A percentile compares a stretch with the other conserved stretches of the same genome.
These are phyloP conservation scores for Amphimallon solstitiale DNA, from an alignment of 2,888 invertebrate species.

Conservation along the genomic window DNA sequence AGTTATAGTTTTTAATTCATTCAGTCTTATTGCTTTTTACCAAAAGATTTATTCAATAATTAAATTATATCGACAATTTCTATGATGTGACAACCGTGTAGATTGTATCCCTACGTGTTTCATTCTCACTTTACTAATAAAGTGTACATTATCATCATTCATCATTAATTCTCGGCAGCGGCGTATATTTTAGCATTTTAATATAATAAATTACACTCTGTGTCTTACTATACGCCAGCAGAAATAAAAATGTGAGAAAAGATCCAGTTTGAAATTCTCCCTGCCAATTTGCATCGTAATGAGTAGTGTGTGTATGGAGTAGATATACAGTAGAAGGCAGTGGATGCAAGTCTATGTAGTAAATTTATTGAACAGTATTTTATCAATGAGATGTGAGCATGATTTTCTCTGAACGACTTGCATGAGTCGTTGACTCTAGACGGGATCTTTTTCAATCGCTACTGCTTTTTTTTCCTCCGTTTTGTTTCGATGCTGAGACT, in stretches of 20 bases:
- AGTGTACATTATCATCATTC: conserved; percentile 9
- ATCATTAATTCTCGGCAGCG: conserved; percentile 18
- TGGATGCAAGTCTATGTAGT: conserved; percentile 10
- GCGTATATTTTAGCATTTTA: conserved; percentile 22
- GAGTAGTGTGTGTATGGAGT: conserved; percentile 15
- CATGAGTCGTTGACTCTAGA: conserved; percentile 15
- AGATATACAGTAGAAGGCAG: conserved; percentile 7
- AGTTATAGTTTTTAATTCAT: no score
- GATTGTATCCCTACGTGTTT: no score
- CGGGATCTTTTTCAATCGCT: conserved; percentile 17
- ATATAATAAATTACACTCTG: conserved; percentile 26
- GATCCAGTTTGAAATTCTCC: conserved; percentile 23
- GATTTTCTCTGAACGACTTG: conserved; percentile 31
- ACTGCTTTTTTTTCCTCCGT: background rate
- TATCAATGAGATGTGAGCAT: conserved; percentile 34
- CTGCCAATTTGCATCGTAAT: conserved; percentile 32
- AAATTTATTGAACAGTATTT: conserved; percentile 37
- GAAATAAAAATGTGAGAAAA: conserved; percentile 27
- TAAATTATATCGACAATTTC: no score
- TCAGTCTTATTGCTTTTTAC: no score
- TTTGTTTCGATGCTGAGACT: conserved; percentile 12
- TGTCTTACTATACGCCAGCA: background rate
- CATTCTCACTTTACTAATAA: no score
- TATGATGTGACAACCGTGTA: no score
- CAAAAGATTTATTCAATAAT: no score